Base-by-base conservation (phyloP, 2,797 vertebrate species). In the Lindbergichthys nudifrons region DNA sequence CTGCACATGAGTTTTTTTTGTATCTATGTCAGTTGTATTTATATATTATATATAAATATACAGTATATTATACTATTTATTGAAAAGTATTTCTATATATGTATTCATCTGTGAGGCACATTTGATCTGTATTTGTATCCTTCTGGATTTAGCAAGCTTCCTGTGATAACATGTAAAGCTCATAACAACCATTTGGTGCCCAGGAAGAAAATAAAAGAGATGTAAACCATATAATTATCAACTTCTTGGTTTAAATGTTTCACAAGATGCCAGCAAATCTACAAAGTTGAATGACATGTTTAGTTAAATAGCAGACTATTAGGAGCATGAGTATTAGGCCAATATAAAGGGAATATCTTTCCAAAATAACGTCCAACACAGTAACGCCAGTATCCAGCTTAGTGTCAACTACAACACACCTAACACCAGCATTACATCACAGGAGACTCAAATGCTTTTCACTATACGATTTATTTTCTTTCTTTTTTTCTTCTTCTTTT, bases 351-450 rank as follows among this genome's bases (percentile, higher is more conserved):
- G 83, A 65, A 78, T 68, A 81, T 74, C 69, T 82, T 87, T 86
- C 83, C 77, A 86, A 81, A 83, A 83, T 59, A 81, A 86, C 73
- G 82, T 88, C 81, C 80, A 85, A 79, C 81, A 69, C 26, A 78
- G 69, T 84, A 57, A 72, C 13, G 8, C 36, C 65, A 54, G 69
- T 62, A 75, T 83, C 79, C 82, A 88, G 82, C 72, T 85, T 69
- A 75, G 75, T 78, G 87, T 88, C 82, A 83, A 56, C 71, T 80
- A 59, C 75, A 78, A 62, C 81, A 88, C 84, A 82, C 77, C 83
- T 78, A 73, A 81, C 85, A 84, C 77, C 74, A 87, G 77, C 68
- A 86, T 91, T 88, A 87, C 87, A 83, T 88, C 86, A 91, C 75
- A 73, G 80, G 48, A 77, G 70, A 73, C 74, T 80, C 70, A 60